phyloP scores from a whole-genome alignment of 2,113 vertebrate species.

The Echinops telfairi region DNA sequence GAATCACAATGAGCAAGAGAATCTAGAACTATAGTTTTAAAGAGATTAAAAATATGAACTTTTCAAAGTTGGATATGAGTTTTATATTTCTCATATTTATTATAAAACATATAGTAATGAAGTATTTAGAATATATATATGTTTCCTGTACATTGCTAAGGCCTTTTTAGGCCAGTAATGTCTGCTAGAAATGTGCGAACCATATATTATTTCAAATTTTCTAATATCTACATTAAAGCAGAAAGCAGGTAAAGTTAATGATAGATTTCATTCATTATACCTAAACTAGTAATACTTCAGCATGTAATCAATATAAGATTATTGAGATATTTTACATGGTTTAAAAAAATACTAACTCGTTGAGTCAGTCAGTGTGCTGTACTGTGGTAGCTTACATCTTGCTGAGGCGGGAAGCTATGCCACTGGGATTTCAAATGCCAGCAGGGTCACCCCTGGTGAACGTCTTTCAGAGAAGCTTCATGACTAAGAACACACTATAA shows the following conservation, averaged over 20 bases:
- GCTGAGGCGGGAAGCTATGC: too few relatives aligned
- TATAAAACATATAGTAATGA: background rate
- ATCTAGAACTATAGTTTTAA: background rate
- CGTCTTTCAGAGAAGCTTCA: too few relatives aligned
- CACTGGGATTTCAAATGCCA: too few relatives aligned
- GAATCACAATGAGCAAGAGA: background rate
- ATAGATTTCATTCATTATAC: constrained; percentile 26
- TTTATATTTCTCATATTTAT: constrained; percentile 12
- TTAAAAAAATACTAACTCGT: background rate
- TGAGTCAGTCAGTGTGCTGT: background rate
- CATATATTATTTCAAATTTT: background rate
- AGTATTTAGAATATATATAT: background rate
- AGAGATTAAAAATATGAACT: background rate
- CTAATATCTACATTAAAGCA: constrained; percentile 3
- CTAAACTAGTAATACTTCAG: constrained; percentile 34
- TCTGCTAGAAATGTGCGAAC: background rate
- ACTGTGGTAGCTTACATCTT: too few relatives aligned
- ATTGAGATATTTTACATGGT: background rate
- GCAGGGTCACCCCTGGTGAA: too few relatives aligned
- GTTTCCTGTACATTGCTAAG: background rate
- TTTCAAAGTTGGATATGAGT: background rate
- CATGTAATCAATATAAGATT: constrained; percentile 17
- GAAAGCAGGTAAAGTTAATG: constrained; percentile 24
- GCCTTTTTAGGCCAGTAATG: background rate
- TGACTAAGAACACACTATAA: too few relatives aligned